Evolutionary conservation across 2,797 vertebrate genomes (phyloP), one percentile per base, ranked within the genome.

Genomic region (Sebastes baramenuke): DNA sequence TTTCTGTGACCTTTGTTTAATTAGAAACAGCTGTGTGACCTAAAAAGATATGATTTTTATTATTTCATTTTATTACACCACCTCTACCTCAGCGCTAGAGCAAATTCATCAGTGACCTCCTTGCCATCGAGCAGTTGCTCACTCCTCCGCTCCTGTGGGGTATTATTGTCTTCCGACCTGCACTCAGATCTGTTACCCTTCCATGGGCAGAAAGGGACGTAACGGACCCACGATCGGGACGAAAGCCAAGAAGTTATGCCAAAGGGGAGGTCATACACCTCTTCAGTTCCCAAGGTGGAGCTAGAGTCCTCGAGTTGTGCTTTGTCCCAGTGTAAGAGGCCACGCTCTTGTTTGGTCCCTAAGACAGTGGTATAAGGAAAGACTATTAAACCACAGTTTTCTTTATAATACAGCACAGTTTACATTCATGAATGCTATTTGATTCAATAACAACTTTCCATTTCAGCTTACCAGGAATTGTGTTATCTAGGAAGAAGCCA

Each of bases 401-500:
- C 0, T 59, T 29, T 34, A 24, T 5, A 49, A 22, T 0, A n/a
- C 18, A 0, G 67, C 4, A 14, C 1, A 52, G 13, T 8, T 67
- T 9, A 67, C 2, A 24, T 25, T 56, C 24, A 38, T 27, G 6
- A 34, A 36, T 34, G 12, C 3, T 29, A 14, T 70, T 62, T 69
- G 4, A 82, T 67, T 72, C 30, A 59, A 52, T 16, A 24, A 65
- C 24, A 73, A n/a, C 11, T 2, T n/a, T 49, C 55, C 2, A 36
- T 10, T 69, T 0, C 5, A 69, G 13, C 85, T 92, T 81, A 99
- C 98, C 97, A 54, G 98, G 97, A 84, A 99, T 96, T 64, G 97
- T 99, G 93, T 98, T 99, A 87, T 99, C 98, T 11, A 99, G 92
- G 27, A 98, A 8, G 82, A 98, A 98, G 27, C 97, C 97, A 64